Base-by-base conservation (phyloP, 2,797 vertebrate species). In the Chloroceryle inda region DNA sequence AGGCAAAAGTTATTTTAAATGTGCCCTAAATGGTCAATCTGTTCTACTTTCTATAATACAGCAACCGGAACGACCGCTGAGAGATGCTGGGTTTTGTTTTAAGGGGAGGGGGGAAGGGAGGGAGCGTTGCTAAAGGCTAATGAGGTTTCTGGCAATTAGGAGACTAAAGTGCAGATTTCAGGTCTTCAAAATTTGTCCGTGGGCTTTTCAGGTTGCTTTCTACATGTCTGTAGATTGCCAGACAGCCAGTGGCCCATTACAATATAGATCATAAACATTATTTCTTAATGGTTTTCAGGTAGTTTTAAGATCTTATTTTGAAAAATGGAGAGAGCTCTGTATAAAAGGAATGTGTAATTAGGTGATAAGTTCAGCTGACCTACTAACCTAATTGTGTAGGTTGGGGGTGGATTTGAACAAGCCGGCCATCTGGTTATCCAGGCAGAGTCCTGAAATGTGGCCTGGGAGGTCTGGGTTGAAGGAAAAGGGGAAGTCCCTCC, bases 141-240 rank as follows among this genome's bases (percentile, higher is more conserved):
- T 6, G 40, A 44, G 24, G 7, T 29, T 86, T 40, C n/a, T 71
- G 58, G 40, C 2, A 5, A 16, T 24, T 11, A 14, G 81, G 49
- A 64, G 31, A 18, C 58, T 20, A 24, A 88, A 67, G 23, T 13
- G 29, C 26, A 27, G 10, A 38, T 69, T 58, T 71, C 33, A 31
- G 35, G 72, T 72, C 45, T 68, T 63, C 52, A 79, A 24, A 6
- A 62, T 71, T 61, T 53, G 24, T 73, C 47, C 6, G 35, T 4
- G 24, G 11, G 12, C 49, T 68, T 15, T 26, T 86, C 6, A 7
- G 19, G 42, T 74, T 55, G 4, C 49, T 66, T 72, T 29, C 26
- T 71, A 7, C 2, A 0, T 5, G 14, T 40, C 38, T 67, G 35
- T 26, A 45, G 69, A 61, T 37, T 0, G 0, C 38, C 12, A 13